phyloP scores from a whole-genome alignment of 2,797 vertebrate genomes.

The Ambastaia sidthimunki region DNA sequence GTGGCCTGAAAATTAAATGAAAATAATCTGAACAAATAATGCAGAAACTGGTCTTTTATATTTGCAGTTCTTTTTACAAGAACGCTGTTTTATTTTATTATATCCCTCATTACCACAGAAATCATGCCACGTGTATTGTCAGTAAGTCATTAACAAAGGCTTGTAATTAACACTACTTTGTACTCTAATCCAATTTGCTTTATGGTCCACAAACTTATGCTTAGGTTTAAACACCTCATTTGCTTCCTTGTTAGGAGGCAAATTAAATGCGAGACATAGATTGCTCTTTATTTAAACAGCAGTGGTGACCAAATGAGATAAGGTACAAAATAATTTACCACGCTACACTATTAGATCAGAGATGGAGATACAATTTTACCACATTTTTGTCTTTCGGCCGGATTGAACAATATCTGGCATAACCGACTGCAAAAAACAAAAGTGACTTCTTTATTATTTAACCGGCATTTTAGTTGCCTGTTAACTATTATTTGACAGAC shows the following conservation, averaged over 20 bases:
- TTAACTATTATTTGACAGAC: no score
- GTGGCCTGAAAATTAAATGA: not conserved
- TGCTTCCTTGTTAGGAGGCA: constrained; percentile 80
- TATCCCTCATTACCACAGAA: constrained; percentile 73
- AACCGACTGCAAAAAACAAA: constrained; percentile 15
- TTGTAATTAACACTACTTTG: constrained; percentile 78
- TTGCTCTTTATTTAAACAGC: constrained; percentile 63
- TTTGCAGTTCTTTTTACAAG: constrained; percentile 52
- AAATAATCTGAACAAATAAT: not conserved
- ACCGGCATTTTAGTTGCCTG: no score
- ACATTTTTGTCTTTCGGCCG: not conserved
- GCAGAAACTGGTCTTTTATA: not conserved
- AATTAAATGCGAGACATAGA: constrained; percentile 72
- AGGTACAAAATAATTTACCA: constrained; percentile 33
- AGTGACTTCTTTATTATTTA: not conserved
- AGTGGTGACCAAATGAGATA: constrained; percentile 52
- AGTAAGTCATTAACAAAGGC: constrained; percentile 75
- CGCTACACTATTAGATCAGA: constrained; percentile 4
- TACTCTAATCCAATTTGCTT: constrained; percentile 81
- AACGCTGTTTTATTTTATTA: constrained; percentile 58
- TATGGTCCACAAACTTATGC: constrained; percentile 79
- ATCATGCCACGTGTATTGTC: constrained; percentile 76
- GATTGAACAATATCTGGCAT: not conserved
- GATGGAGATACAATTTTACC: not conserved
- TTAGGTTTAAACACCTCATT: constrained; percentile 78